Evolutionary conservation across 2,888 invertebrate genomes (phyloP).

Genomic region (Lithophane semibrunnea): DNA sequence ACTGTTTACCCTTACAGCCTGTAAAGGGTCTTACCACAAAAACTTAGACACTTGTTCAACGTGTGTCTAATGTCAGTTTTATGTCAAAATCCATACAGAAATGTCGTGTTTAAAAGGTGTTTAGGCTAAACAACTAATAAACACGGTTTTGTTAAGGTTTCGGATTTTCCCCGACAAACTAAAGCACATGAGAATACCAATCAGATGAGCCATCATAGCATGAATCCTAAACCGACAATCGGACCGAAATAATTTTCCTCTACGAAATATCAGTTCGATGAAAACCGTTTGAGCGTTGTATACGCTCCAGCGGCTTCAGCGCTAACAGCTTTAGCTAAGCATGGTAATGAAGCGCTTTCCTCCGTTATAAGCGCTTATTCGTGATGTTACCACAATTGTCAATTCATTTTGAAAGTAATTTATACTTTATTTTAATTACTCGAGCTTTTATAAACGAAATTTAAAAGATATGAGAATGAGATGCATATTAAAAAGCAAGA

Average conservation of each 20-base stretch:
- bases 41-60: no score
- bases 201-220: slow-evolving; percentile 21
- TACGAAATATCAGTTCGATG: slow-evolving; percentile 33
- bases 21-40: no score
- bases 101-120: no score
- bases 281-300: slow-evolving; percentile 48
- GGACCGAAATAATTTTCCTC: slow-evolving; percentile 23
- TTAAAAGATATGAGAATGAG: neutral
- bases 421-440: neutral
- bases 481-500: neutral
- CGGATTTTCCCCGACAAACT: neutral
- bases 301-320: slow-evolving; percentile 33
- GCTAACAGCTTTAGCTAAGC: slow-evolving; percentile 47
- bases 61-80: no score
- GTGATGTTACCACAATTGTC: slow-evolving; percentile 18
- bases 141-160: no score
- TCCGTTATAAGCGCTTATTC: slow-evolving; percentile 28
- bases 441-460: neutral
- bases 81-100: no score
- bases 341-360: slow-evolving; percentile 51
- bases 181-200: slow-evolving; percentile 12
- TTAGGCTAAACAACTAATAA: no score
- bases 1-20: no score
- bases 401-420: slow-evolving; percentile 23
- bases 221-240: slow-evolving; percentile 10